A percentile compares a stretch with the other conserved stretches of the same genome.
These are phyloP conservation scores for Nanger granti DNA, from an alignment of 2,113 vertebrate genomes.

Conservation along the genomic window DNA sequence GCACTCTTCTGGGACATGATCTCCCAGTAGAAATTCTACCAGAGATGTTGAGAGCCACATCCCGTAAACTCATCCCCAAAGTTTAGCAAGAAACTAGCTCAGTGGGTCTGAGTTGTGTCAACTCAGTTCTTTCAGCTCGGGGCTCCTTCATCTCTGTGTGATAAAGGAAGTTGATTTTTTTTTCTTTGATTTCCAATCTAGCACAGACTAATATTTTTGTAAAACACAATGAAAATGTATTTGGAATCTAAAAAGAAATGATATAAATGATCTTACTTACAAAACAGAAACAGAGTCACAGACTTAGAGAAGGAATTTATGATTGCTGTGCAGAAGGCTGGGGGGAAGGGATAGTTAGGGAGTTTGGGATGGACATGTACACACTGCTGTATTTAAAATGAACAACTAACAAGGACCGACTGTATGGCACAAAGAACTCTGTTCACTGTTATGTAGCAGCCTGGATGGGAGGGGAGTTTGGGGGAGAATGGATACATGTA, in stretches of 20 bases:
- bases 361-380: not conserved
- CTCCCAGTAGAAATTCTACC: fast-evolving
- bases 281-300: not conserved
- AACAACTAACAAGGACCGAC: not conserved
- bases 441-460: not conserved
- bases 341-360: not conserved
- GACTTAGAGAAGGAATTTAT: not conserved
- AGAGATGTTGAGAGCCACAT: fast-evolving
- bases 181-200: not conserved
- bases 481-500: not conserved
- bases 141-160: not conserved
- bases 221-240: not conserved
- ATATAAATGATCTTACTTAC: not conserved
- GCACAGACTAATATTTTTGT: not conserved
- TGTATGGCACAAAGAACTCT: not conserved
- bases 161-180: fast-evolving
- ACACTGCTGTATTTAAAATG: not conserved
- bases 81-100: not conserved
- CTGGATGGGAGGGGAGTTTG: not conserved
- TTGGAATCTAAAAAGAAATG: not conserved
- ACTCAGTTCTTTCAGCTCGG: not conserved
- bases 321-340: not conserved
- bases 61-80: not conserved
- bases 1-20: too few species aligned
- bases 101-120: not conserved